phyloP scores from a whole-genome alignment of 2,888 invertebrate species.

The Agonum fuliginosum region DNA sequence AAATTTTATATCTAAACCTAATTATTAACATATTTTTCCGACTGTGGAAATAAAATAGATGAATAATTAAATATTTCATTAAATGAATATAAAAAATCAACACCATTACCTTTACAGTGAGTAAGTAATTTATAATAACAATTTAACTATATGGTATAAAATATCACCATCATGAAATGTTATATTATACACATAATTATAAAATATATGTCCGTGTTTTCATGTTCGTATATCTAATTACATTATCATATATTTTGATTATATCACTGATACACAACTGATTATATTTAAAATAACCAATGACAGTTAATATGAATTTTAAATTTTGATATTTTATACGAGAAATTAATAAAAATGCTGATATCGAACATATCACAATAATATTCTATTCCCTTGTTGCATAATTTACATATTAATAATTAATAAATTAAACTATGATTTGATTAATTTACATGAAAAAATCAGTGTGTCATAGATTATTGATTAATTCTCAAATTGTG shows the following conservation, averaged over 20 bases:
- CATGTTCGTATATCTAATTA: conserved; percentile 27
- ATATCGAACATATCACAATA: conserved; percentile 22
- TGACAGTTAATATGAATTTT: conserved; percentile 41
- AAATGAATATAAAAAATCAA: conserved; percentile 1
- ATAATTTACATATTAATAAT: conserved; percentile 43
- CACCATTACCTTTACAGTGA: neutral
- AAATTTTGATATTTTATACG: conserved; percentile 32
- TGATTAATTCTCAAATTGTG: neutral
- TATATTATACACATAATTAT: conserved; percentile 20
- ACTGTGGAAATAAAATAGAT: neutral
- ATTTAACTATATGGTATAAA: conserved; percentile 33
- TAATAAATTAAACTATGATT: conserved; percentile 41
- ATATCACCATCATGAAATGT: conserved; percentile 15
- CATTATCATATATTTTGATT: conserved; percentile 46
- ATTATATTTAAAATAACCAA: conserved; percentile 38
- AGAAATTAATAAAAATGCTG: conserved; percentile 34
- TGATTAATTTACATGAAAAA: conserved; percentile 29
- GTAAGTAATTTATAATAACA: conserved; percentile 17
- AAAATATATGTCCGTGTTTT: conserved; percentile 28
- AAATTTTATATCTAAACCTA: neutral
- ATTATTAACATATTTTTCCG: too few species aligned
- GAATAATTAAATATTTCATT: conserved; percentile 18
- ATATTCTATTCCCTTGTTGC: conserved; percentile 12
- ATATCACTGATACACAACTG: conserved; percentile 9
- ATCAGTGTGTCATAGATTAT: conserved; percentile 2